Evolutionary conservation across 1,140 invertebrate species (phyloP).

Genomic region (Magallana angulata): DNA sequence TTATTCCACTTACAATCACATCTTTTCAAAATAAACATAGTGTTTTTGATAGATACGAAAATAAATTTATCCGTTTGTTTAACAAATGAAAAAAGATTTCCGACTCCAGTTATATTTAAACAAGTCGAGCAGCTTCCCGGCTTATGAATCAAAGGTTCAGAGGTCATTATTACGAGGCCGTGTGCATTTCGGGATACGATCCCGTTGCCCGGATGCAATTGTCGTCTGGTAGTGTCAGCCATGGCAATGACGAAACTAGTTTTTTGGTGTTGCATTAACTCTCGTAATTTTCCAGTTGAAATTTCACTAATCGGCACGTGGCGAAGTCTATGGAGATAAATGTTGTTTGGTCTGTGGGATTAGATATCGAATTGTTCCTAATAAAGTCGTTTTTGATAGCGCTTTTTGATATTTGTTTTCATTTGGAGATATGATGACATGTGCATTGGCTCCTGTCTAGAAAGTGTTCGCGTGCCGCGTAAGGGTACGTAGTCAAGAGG

Average conservation of each 20-base stretch:
- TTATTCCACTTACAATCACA: too few species aligned
- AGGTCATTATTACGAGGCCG: background rate
- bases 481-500: background rate
- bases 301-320: slow-evolving; percentile 7
- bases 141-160: background rate
- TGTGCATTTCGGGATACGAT: background rate
- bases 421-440: slow-evolving; percentile 1
- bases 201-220: background rate
- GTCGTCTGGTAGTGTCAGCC: background rate
- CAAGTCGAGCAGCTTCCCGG: background rate
- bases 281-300: slow-evolving; percentile 19
- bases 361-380: background rate
- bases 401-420: background rate
- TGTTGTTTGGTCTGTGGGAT: background rate
- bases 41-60: too few species aligned
- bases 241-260: background rate
- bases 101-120: background rate
- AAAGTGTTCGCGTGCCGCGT: background rate
- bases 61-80: too few species aligned
- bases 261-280: background rate
- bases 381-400: background rate
- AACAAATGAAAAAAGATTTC: background rate
- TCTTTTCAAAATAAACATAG: too few species aligned
- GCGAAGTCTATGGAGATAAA: slow-evolving; percentile 2
- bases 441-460: background rate